Percentiles rank a stretch among this genome's conserved stretches.
Evolutionary conservation across 2,888 invertebrate genomes (phyloP).

Genomic region (Carcina quercana): DNA sequence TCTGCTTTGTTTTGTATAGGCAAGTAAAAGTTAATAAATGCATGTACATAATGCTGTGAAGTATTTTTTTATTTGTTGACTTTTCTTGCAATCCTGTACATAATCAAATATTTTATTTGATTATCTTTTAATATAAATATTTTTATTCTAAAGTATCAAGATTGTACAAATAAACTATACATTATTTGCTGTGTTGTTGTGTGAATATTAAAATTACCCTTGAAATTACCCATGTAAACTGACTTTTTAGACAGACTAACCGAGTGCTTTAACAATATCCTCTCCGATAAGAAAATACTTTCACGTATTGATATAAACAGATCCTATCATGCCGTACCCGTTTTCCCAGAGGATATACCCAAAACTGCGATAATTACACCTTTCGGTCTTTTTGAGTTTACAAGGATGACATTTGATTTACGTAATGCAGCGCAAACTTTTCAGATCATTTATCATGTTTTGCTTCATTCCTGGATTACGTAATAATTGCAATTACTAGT

Average conservation of each 20-base stretch:
- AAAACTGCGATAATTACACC: no score
- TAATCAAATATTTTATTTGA: neutral
- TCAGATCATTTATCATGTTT: conserved; percentile 18
- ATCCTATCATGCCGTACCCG: conserved; percentile 1
- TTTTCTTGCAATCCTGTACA: neutral
- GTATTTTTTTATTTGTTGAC: neutral
- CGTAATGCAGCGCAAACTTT: conserved; percentile 27
- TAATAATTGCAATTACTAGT: conserved; percentile 20
- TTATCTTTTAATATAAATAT: neutral
- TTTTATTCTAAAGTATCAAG: neutral
- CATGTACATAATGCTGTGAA: neutral
- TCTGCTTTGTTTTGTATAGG: neutral
- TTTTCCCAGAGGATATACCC: conserved; percentile 1
- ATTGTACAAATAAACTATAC: no score
- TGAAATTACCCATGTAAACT: no score
- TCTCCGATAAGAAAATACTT: neutral
- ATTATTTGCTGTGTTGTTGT: neutral
- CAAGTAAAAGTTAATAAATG: neutral
- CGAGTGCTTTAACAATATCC: no score
- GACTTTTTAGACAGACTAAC: no score
- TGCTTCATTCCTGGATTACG: conserved; percentile 30
- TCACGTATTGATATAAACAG: conserved; percentile 1
- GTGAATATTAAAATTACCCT: neutral
- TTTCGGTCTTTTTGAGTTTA: conserved; percentile 26
- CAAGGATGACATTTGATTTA: conserved; percentile 28